Percentiles rank a stretch among this genome's conserved stretches.
Conservation (phyloP, 2,888 invertebrate species). For the Trisateles emortualis region DNA sequence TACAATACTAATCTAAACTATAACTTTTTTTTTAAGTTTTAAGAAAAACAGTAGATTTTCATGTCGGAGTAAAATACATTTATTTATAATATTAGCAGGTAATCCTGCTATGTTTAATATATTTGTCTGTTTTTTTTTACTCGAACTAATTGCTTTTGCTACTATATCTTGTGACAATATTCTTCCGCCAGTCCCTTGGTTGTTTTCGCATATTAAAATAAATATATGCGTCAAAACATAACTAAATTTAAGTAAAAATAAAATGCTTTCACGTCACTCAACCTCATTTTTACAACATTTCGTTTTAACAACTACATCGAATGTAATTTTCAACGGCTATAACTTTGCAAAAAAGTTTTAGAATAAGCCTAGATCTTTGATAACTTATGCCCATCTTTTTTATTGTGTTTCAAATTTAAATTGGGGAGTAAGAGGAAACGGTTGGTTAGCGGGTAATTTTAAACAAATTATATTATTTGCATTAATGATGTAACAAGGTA, state of each 20-base stretch:
- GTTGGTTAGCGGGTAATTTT: slow-evolving; percentile 21
- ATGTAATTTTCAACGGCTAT: slow-evolving; percentile 38
- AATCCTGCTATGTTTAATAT: no score
- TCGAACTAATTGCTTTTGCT: no score
- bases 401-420: slow-evolving; percentile 17
- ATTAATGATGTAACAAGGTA: not conserved
- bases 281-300: slow-evolving; percentile 33
- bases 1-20: no score
- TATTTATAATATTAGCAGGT: no score
- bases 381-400: slow-evolving; percentile 39
- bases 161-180: not conserved
- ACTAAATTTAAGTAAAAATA: slow-evolving; percentile 12
- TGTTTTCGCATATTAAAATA: slow-evolving; percentile 1
- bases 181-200: not conserved
- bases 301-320: slow-evolving; percentile 29
- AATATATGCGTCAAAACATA: not conserved
- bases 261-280: slow-evolving; percentile 30
- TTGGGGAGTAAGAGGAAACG: slow-evolving; percentile 16
- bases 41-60: no score
- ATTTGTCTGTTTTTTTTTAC: no score
- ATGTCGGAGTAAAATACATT: no score
- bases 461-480: slow-evolving; percentile 28
- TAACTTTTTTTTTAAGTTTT: no score
- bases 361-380: slow-evolving; percentile 32
- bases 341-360: slow-evolving; percentile 38